phyloP scores from a whole-genome alignment of 1,140 invertebrate genomes.

The Rhynchophorus ferrugineus region DNA sequence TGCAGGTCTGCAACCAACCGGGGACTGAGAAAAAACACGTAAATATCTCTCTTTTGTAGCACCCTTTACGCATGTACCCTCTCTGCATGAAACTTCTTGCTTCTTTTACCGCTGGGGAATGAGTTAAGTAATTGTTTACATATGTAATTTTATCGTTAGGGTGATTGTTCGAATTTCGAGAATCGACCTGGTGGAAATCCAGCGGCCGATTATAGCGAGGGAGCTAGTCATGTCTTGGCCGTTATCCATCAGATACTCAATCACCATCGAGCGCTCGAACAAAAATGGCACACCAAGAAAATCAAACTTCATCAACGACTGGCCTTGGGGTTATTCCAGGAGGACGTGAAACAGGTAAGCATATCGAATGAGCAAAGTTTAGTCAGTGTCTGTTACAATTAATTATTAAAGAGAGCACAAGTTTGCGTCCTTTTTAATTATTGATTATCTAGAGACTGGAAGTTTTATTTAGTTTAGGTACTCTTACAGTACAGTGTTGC shows the following conservation, averaged over 20 bases:
- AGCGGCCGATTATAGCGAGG: conserved; percentile 92
- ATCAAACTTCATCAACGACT: conserved; percentile 89
- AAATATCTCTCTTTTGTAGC: conserved; percentile 37
- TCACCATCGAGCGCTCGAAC: conserved; percentile 86
- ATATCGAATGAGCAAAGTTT: too few relatives aligned
- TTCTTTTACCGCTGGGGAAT: too few relatives aligned
- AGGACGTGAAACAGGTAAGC: conserved; percentile 79
- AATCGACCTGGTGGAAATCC: conserved; percentile 60
- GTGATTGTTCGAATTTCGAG: conserved; percentile 37
- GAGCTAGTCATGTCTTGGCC: conserved; percentile 78
- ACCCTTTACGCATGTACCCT: too few relatives aligned
- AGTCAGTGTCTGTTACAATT: too few relatives aligned
- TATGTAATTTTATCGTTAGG: too few relatives aligned
- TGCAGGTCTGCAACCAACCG: conserved; percentile 91
- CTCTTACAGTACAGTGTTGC: too few relatives aligned
- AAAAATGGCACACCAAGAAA: conserved; percentile 89
- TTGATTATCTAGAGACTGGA: too few relatives aligned
- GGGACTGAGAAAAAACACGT: conserved; percentile 71
- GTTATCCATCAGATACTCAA: conserved; percentile 92
- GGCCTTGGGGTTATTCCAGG: conserved; percentile 88
- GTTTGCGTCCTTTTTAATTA: too few relatives aligned
- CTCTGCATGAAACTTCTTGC: neutral
- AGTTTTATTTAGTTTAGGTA: too few relatives aligned
- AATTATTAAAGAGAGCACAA: too few relatives aligned
- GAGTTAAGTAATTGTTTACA: too few relatives aligned